Percentiles rank a stretch among this genome's conserved stretches.
phyloP scores from a whole-genome alignment of 2,797 vertebrate genomes.

The Microcaecilia unicolor region DNA sequence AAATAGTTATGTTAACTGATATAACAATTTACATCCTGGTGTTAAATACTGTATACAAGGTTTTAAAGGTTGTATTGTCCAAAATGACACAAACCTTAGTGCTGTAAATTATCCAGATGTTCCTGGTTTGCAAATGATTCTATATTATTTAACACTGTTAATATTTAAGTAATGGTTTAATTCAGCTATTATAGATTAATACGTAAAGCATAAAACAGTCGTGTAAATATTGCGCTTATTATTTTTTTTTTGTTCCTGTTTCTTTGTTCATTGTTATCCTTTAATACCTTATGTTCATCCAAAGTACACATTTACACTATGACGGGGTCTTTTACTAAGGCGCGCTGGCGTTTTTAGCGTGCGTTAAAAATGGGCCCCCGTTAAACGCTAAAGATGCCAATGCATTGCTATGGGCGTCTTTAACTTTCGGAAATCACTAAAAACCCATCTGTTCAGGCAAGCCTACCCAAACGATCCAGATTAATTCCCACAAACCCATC shows the following conservation, averaged over 20 bases:
- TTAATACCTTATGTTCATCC: slow-evolving; percentile 13
- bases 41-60: slow-evolving; percentile 49
- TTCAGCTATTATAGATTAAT: slow-evolving; percentile 25
- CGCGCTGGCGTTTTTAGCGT: too few species aligned
- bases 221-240: slow-evolving; percentile 32
- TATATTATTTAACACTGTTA: slow-evolving; percentile 50
- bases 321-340: too few species aligned
- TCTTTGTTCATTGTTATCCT: slow-evolving; percentile 14
- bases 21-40: slow-evolving; percentile 24
- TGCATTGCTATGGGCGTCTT: too few species aligned
- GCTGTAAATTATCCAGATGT: slow-evolving; percentile 36
- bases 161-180: slow-evolving; percentile 48
- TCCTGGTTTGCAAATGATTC: slow-evolving; percentile 42
- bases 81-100: slow-evolving; percentile 56
- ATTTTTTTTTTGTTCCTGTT: slow-evolving; percentile 9
- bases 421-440: too few species aligned
- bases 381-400: too few species aligned
- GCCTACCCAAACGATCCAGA: too few species aligned
- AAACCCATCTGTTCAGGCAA: too few species aligned
- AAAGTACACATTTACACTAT: slow-evolving; percentile 11
- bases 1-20: slow-evolving; percentile 41
- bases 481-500: too few species aligned
- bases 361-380: too few species aligned
- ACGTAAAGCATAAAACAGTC: slow-evolving; percentile 32
- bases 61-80: slow-evolving; percentile 52